Evolutionary conservation across 2,113 vertebrate species (phyloP).

Genomic region (Sander vitreus): DNA sequence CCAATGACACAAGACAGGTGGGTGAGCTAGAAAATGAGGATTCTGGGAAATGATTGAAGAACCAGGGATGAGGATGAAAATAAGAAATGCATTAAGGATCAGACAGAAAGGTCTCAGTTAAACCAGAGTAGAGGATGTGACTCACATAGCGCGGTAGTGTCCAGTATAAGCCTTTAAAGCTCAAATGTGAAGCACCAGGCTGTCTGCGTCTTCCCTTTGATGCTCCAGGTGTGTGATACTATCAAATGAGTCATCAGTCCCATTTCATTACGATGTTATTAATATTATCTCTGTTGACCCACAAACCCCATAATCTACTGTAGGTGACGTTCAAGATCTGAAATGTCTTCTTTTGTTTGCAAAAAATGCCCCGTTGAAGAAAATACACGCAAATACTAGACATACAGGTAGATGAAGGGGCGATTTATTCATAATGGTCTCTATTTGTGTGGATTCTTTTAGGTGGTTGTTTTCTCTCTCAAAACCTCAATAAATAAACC

Average conservation of each 20-base stretch:
- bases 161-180: slow-evolving; percentile 21
- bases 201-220: slow-evolving; percentile 64
- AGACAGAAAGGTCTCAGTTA: slow-evolving; percentile 37
- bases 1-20: slow-evolving; percentile 54
- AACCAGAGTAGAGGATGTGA: background rate
- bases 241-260: slow-evolving; percentile 65
- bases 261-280: slow-evolving; percentile 75
- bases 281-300: slow-evolving; percentile 63
- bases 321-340: slow-evolving; percentile 2
- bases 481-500: background rate
- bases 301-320: slow-evolving; percentile 41
- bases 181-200: slow-evolving; percentile 29
- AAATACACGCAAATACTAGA: slow-evolving; percentile 5
- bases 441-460: background rate
- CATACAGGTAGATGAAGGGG: background rate
- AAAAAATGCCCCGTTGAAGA: slow-evolving; percentile 5
- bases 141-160: slow-evolving; percentile 10
- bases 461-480: background rate
- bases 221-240: slow-evolving; percentile 80
- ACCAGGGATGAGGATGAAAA: background rate
- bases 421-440: background rate
- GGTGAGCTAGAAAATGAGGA: slow-evolving; percentile 26
- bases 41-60: slow-evolving; percentile 48
- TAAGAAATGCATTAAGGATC: background rate
- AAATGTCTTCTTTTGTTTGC: slow-evolving; percentile 33